A percentile compares a stretch with the other conserved stretches of the same genome.
phyloP scores from a whole-genome alignment of 2,888 invertebrate species.

The Trichopria drosophilae region DNA sequence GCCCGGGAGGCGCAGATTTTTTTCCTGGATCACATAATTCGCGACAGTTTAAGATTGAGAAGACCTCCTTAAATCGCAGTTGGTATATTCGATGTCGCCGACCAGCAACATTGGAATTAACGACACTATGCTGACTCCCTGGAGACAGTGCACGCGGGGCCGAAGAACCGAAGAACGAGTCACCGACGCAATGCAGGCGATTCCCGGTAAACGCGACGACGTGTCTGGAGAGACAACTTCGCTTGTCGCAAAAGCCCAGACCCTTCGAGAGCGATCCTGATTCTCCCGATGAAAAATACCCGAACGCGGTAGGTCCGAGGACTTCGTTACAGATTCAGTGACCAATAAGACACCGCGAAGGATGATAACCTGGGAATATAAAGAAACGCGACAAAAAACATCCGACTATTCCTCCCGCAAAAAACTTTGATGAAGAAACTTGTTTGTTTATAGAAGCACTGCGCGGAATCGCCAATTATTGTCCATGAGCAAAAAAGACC shows the following conservation, averaged over 20 bases:
- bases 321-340: conserved; percentile 11
- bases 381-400: not conserved
- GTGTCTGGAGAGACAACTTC: conserved; percentile 56
- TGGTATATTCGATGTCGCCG: conserved; percentile 10
- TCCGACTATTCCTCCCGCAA: too few relatives aligned
- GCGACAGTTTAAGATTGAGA: too few relatives aligned
- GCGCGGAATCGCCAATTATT: too few relatives aligned
- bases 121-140: conserved; percentile 47
- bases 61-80: conserved; percentile 20
- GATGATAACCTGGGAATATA: not conserved
- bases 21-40: too few relatives aligned
- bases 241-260: not conserved
- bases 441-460: too few relatives aligned
- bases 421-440: too few relatives aligned
- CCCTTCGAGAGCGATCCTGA: not conserved
- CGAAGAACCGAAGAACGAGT: conserved; percentile 44
- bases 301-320: conserved; percentile 15
- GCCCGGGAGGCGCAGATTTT: too few relatives aligned
- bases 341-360: conserved; percentile 11
- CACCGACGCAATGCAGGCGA: conserved; percentile 49
- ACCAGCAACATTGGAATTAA: conserved; percentile 49
- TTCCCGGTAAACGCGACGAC: conserved; percentile 53
- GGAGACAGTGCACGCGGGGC: conserved; percentile 37
- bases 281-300: not conserved
- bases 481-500: too few relatives aligned